phyloP scores from a whole-genome alignment of 92 coral and sea anemone genomes.

The Actinostola sp. region DNA sequence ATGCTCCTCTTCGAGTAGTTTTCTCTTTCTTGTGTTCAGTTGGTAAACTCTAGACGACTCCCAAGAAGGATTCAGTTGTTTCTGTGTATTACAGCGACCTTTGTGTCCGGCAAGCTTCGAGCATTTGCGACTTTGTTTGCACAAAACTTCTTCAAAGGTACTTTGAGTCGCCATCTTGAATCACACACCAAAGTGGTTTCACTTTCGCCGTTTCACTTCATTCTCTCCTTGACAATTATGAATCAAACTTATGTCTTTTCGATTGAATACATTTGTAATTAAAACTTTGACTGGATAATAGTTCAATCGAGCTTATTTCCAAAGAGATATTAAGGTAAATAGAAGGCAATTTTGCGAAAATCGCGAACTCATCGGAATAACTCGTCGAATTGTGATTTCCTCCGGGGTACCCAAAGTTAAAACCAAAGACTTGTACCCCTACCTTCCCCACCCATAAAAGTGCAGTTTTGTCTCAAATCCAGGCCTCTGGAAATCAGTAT shows the following conservation, averaged over 20 bases:
- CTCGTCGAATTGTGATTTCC: constrained; percentile 9
- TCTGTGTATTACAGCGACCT: too few relatives aligned
- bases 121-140: too few relatives aligned
- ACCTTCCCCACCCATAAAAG: constrained; percentile 30
- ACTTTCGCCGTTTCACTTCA: too few relatives aligned
- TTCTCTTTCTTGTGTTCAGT: too few relatives aligned
- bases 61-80: too few relatives aligned
- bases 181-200: too few relatives aligned
- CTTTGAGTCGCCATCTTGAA: too few relatives aligned
- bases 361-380: constrained; percentile 12
- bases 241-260: constrained; percentile 1
- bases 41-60: too few relatives aligned
- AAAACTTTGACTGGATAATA: constrained; percentile 26
- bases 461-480: constrained; percentile 13
- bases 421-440: constrained; percentile 31
- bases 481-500: constrained; percentile 26
- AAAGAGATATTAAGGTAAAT: constrained; percentile 27
- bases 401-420: constrained; percentile 32
- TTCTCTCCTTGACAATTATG: neutral
- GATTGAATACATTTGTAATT: constrained; percentile 21
- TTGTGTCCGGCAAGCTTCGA: too few relatives aligned
- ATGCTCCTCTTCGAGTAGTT: too few relatives aligned
- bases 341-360: constrained; percentile 4
- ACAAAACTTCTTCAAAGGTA: too few relatives aligned
- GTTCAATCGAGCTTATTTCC: neutral